phyloP scores from a whole-genome alignment of 1,140 invertebrate genomes.

The Maconellicoccus hirsutus region DNA sequence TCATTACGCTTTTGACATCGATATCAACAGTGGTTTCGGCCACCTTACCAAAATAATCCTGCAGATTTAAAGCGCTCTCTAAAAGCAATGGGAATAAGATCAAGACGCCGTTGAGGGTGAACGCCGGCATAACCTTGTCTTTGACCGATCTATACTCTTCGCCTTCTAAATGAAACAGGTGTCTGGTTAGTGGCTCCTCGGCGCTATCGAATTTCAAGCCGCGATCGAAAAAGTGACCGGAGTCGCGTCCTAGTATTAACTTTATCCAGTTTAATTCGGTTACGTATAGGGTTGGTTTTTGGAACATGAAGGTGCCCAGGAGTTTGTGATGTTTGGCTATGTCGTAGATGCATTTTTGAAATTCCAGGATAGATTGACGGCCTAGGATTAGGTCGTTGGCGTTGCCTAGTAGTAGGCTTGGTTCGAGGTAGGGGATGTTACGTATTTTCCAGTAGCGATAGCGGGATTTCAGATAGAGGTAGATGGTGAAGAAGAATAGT shows the following conservation, averaged over 20 bases:
- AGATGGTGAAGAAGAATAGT: neutral
- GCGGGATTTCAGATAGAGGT: neutral
- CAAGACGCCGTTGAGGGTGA: conserved; percentile 43
- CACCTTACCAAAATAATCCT: neutral
- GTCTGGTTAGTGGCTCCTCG: conserved; percentile 40
- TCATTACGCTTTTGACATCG: conserved; percentile 3
- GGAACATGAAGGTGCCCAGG: conserved; percentile 27
- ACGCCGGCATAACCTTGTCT: conserved; percentile 36
- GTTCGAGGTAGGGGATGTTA: conserved; percentile 5
- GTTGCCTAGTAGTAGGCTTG: neutral
- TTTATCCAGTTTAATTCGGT: conserved; percentile 39
- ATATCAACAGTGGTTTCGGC: neutral
- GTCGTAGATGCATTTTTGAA: neutral
- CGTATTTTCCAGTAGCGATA: neutral
- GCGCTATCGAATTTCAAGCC: conserved; percentile 35
- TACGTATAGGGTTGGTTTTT: conserved; percentile 34
- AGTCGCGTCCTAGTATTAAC: conserved; percentile 39
- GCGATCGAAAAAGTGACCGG: conserved; percentile 37
- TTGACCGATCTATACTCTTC: conserved; percentile 30
- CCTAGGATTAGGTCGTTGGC: neutral
- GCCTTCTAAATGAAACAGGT: conserved; percentile 39
- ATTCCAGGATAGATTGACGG: neutral
- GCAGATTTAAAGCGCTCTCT: conserved; percentile 32
- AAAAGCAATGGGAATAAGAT: conserved; percentile 40
- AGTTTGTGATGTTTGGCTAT: neutral